phyloP scores from a whole-genome alignment of 2,888 invertebrate genomes.

The Choristoneura rosaceana region DNA sequence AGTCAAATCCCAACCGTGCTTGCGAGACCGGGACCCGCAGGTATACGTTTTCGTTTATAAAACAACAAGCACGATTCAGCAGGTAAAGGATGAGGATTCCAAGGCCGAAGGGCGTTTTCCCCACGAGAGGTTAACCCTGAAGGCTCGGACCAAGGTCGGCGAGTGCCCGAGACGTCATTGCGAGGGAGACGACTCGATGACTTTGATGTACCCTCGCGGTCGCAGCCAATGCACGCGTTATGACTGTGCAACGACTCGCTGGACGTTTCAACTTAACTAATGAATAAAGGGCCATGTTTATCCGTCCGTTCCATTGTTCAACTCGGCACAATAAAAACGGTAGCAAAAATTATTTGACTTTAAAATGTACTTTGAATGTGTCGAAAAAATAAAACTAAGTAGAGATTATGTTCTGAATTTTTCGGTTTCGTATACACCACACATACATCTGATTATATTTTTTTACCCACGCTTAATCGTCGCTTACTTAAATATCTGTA shows the following conservation, averaged over 20 bases:
- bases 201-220: slow-evolving; percentile 72
- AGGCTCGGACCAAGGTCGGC: slow-evolving; percentile 71
- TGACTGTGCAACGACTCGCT: slow-evolving; percentile 50
- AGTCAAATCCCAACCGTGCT: slow-evolving; percentile 16
- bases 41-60: slow-evolving; percentile 45
- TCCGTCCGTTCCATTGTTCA: slow-evolving; percentile 30
- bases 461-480: not conserved
- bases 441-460: not conserved
- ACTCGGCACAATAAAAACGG: slow-evolving; percentile 12
- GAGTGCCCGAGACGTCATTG: slow-evolving; percentile 70
- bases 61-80: slow-evolving; percentile 61
- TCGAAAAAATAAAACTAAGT: not conserved
- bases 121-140: slow-evolving; percentile 73
- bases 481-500: not conserved
- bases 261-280: slow-evolving; percentile 37
- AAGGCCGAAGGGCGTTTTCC: slow-evolving; percentile 68
- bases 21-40: slow-evolving; percentile 14
- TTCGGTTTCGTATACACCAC: not conserved
- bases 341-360: slow-evolving; percentile 13
- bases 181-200: slow-evolving; percentile 73
- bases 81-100: slow-evolving; percentile 68
- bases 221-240: slow-evolving; percentile 71
- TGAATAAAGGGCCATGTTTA: slow-evolving; percentile 38
- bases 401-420: too few relatives aligned
- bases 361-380: slow-evolving; percentile 5